phyloP scores from a whole-genome alignment of 2,888 invertebrate genomes.

The Glyphotaelius pellucidus region DNA sequence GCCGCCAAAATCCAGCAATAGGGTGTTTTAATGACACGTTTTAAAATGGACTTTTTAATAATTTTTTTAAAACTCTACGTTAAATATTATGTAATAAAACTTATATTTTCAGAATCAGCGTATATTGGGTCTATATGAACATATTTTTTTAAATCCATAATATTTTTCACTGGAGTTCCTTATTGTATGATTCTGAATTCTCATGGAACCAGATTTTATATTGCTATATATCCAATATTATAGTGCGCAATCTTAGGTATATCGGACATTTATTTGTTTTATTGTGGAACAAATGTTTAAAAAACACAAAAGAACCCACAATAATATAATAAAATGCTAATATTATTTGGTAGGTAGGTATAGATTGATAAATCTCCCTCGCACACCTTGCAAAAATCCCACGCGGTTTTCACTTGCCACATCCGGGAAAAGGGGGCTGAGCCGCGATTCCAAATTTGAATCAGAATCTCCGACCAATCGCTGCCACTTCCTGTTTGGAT shows the following conservation, averaged over 20 bases:
- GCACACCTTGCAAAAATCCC: conserved; percentile 48
- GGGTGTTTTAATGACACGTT: too few relatives aligned
- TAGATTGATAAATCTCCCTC: conserved; percentile 9
- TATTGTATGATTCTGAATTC: too few relatives aligned
- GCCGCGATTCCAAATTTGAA: conserved; percentile 52
- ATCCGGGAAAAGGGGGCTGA: conserved; percentile 49
- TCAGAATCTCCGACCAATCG: conserved; percentile 52
- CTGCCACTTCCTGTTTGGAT: conserved; percentile 48
- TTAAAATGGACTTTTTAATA: too few relatives aligned
- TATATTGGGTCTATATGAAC: too few relatives aligned
- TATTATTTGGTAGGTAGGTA: too few relatives aligned
- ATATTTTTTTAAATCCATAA: too few relatives aligned
- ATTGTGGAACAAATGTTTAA: neutral
- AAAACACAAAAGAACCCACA: neutral
- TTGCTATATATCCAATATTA: neutral
- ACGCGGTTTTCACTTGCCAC: conserved; percentile 55
- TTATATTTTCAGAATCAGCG: too few relatives aligned
- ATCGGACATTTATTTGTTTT: neutral
- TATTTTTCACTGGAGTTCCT: too few relatives aligned
- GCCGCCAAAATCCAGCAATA: too few relatives aligned
- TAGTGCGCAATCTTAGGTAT: neutral
- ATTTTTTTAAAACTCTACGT: too few relatives aligned
- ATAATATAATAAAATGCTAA: neutral
- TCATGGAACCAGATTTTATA: neutral
- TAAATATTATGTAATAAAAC: too few relatives aligned